These are phyloP conservation scores for Siniperca chuatsi DNA, from an alignment of 2,113 vertebrate species.

Conservation along the genomic window DNA sequence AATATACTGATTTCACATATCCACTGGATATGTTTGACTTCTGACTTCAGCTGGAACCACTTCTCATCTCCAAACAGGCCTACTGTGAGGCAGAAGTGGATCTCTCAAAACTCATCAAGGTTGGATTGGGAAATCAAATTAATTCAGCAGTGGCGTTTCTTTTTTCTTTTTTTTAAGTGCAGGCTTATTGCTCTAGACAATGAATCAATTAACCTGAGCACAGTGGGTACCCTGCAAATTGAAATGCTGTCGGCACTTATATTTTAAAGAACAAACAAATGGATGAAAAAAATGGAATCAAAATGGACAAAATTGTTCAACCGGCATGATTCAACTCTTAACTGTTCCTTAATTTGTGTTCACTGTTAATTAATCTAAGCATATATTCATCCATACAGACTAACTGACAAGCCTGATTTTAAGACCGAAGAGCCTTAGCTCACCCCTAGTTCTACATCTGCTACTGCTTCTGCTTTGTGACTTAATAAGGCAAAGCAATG, in stretches of 20 bases:
- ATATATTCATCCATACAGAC: background rate
- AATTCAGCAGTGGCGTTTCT: background rate
- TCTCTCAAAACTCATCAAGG: conserved; percentile 3
- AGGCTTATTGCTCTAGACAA: background rate
- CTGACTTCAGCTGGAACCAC: conserved; percentile 3
- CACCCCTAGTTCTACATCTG: background rate
- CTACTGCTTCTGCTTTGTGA: background rate
- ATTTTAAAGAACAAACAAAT: conserved; percentile 16
- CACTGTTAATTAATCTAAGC: conserved; percentile 3
- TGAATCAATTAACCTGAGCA: conserved; percentile 22
- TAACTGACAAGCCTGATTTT: background rate
- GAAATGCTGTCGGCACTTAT: conserved; percentile 6
- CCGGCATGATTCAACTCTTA: background rate
- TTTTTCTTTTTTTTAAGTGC: background rate
- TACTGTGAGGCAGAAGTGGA: background rate
- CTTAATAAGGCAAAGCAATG: conserved; percentile 12
- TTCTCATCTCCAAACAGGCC: background rate
- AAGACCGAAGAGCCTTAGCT: conserved; percentile 8
- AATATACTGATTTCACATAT: background rate
- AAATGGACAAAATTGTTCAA: background rate
- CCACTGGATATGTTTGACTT: background rate
- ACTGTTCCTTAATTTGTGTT: background rate
- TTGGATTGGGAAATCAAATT: background rate
- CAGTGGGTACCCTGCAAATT: conserved; percentile 6
- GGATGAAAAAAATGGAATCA: background rate